Conservation (phyloP, 2,797 vertebrate species). For the Lycodopsis pacificus region DNA sequence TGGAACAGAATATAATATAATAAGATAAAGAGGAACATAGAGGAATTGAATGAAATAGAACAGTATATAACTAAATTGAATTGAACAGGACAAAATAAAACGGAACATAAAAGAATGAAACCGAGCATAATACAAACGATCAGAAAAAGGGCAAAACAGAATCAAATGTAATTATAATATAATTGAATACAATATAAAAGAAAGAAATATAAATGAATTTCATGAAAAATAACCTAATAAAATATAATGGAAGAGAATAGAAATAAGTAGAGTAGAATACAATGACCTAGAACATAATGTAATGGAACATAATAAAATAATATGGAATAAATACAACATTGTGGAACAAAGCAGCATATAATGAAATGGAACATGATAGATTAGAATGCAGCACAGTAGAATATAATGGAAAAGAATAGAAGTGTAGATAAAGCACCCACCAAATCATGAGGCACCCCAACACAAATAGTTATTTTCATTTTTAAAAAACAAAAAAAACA, state of each 20-base stretch:
- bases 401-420: no score
- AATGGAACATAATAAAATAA: neutral
- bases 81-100: neutral
- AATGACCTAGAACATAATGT: no score
- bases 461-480: no score
- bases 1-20: neutral
- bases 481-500: no score
- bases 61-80: neutral
- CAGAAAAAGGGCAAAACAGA: neutral
- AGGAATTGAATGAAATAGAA: neutral
- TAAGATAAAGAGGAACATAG: neutral
- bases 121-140: neutral
- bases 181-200: neutral
- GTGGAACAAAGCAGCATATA: no score
- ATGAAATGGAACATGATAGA: no score
- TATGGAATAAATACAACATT: neutral
- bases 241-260: neutral
- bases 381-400: no score
- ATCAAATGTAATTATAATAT: neutral
- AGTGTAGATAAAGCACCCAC: no score
- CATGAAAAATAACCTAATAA: neutral
- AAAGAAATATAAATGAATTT: no score
- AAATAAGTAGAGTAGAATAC: no score
- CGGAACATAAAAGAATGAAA: neutral
- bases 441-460: no score